A percentile compares a stretch with the other conserved stretches of the same genome.
Evolutionary conservation across 2,797 vertebrate species (phyloP).

Genomic region (Rhynchotus rufescens): DNA sequence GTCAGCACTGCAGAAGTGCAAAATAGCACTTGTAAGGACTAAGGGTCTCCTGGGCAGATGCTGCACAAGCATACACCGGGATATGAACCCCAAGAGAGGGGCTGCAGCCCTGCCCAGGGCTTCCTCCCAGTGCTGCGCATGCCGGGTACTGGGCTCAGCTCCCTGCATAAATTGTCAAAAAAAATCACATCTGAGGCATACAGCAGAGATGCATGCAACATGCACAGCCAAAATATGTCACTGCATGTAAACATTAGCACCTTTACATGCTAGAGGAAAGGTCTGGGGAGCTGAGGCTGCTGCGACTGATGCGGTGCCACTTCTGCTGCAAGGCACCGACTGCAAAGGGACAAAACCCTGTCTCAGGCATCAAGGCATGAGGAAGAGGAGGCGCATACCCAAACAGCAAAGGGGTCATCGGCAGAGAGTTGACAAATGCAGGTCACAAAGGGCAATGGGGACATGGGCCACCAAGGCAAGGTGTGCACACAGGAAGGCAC

Average conservation of each 20-base stretch:
- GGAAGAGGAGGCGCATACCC: not conserved
- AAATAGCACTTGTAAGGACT: not conserved
- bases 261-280: not conserved
- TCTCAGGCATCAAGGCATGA: not conserved
- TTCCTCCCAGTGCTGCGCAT: not conserved
- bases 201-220: not conserved
- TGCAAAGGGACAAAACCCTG: not conserved
- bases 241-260: not conserved
- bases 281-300: not conserved
- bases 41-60: not conserved
- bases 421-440: not conserved
- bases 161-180: not conserved
- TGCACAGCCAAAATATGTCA: not conserved
- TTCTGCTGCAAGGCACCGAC: not conserved
- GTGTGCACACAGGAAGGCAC: rapidly evolving
- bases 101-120: not conserved
- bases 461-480: not conserved
- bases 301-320: not conserved
- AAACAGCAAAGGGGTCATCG: not conserved
- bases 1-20: not conserved
- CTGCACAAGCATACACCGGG: not conserved
- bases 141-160: not conserved
- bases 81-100: not conserved
- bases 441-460: not conserved
- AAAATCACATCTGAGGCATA: not conserved